Evolutionary conservation across 2,797 vertebrate genomes (phyloP), one percentile per base, ranked within the genome.

Genomic region (Catamblyrhynchus diadema): DNA sequence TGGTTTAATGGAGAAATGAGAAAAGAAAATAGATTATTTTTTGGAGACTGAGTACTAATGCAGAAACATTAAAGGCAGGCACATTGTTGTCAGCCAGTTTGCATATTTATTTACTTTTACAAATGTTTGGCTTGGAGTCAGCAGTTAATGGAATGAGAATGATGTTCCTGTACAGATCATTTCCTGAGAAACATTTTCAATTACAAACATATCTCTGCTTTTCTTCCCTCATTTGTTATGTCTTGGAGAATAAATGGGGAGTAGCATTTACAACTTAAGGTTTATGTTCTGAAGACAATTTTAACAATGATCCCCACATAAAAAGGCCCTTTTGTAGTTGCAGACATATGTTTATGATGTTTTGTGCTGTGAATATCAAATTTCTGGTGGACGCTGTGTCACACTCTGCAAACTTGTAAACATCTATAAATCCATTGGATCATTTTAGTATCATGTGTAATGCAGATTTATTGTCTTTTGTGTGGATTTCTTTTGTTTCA

Each of bases 151-250:
- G 98, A 97, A 98, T 94, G 95, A 97, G 96, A 97, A 97, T 97
- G 97, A 97, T 97, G 96, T 97, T 98, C 95, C 96, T 97, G 95
- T 95, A 96, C 97, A 97, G 95, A 97, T 97, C 97, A 97, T 98
- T 98, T 98, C 98, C 97, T 98, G 98, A 97, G 97, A 98, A 97
- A 97, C 94, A 98, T 98, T 97, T 98, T 96, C 97, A 98, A 96
- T 97, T 97, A 96, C 97, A 98, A 98, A 96, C 96, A 96, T 97
- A 97, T 97, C 96, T 97, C 91, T 94, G 96, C 95, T 97, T 97
- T 97, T 97, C 96, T 98, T 97, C 93, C 93, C 48, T 88, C 89
- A 95, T 97, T 97, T 97, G 96, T 97, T 97, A 95, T 95, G 96
- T 97, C 95, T 97, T 97, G 93, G 86, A 72, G 92, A 96, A 95